Base-by-base conservation (phyloP, 2,797 vertebrate genomes). In the Knipowitschia caucasica region DNA sequence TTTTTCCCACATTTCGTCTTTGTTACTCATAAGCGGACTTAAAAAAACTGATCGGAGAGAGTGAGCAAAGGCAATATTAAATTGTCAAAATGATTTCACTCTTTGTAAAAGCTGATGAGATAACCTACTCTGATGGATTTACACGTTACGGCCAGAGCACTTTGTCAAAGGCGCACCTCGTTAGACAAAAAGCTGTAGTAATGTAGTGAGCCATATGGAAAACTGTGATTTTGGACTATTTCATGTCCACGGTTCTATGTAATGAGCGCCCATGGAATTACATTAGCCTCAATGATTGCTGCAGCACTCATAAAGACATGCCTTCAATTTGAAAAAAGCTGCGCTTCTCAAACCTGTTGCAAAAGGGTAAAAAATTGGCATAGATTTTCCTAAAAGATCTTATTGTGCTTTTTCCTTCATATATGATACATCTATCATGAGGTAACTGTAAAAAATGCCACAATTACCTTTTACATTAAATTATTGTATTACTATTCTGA, bases 81-180 rank as follows among this genome's bases (percentile, higher is more conserved):
- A 75, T 63, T 24, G 40, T 43, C 36, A 21, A 33, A 46, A 33
- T 14, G 40, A 61, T 58, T 57, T 40, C 30, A 36, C 45, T 49
- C 43, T 20, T 33, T 40, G 17, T 52, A 33, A 56, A n/a, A 70
- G 51, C 40, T 82, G 64, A 84, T 77, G 77, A 82, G 77, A 78
- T 80, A 84, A 86, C 69, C 82, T 80, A 78, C 78, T 53, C 62
- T 74, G 30, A 1, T 70, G 82, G 82, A 78, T 86, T 85, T 81
- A 78, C 73, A 77, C 83, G 66, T 81, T 71, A 67, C 69, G 73
- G n/a, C 62, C 83, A 81, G 75, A 78, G 30, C 62, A 64, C 69
- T 80, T 56, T 67, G 71, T 76, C 75, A 53, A 38, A 56, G 70
- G 63, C 66, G 62, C 77, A 77, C 77, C 77, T 80, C 67, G 29